phyloP scores from a whole-genome alignment of 2,888 invertebrate species.

The Thelaira solivaga region DNA sequence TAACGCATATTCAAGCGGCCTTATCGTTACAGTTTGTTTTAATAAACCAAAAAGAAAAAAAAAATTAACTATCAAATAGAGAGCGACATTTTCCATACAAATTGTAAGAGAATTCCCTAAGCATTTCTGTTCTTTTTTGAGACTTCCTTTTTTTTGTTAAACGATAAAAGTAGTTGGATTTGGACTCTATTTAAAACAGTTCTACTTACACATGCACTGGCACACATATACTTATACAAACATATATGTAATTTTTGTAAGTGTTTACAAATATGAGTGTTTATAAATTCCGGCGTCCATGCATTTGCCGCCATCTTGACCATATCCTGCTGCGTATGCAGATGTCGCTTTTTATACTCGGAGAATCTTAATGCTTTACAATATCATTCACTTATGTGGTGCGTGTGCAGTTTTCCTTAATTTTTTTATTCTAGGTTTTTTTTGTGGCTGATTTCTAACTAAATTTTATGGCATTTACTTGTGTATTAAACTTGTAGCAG shows the following conservation, averaged over 20 bases:
- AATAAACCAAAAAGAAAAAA: background rate
- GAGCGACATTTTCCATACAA: background rate
- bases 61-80: background rate
- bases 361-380: background rate
- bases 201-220: background rate
- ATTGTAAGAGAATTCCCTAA: conserved; percentile 2
- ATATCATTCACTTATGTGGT: background rate
- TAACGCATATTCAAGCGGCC: background rate
- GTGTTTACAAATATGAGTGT: background rate
- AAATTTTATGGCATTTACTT: conserved; percentile 46
- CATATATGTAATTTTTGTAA: background rate
- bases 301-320: conserved; percentile 68
- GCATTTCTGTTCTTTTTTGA: background rate
- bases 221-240: background rate
- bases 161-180: background rate
- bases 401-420: background rate
- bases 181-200: background rate
- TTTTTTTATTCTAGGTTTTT: background rate
- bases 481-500: no score
- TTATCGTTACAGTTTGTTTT: background rate
- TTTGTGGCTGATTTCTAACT: conserved; percentile 44
- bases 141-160: background rate
- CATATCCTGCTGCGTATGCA: conserved; percentile 72
- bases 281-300: conserved; percentile 32
- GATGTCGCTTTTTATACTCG: conserved; percentile 59